Evolutionary conservation across 2,113 vertebrate species (phyloP).

Genomic region (Neomonachus schauinslandi): DNA sequence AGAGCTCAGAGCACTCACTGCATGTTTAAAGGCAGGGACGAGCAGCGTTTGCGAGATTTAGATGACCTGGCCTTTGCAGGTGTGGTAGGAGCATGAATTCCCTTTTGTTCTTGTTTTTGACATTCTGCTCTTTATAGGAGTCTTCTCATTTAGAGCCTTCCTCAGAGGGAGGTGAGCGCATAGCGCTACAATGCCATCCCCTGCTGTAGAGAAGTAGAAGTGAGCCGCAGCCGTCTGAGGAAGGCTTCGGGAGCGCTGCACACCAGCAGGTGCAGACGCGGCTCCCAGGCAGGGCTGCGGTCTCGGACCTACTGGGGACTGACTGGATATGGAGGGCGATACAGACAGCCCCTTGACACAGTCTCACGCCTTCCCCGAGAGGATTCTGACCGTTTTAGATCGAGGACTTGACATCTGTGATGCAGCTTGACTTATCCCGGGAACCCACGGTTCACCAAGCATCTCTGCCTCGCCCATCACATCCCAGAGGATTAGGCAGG

Average conservation of each 20-base stretch:
- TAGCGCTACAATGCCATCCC: background rate
- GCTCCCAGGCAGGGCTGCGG: background rate
- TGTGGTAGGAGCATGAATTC: background rate
- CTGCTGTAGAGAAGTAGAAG: background rate
- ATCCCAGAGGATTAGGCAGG: background rate
- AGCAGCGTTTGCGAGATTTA: background rate
- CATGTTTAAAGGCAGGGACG: background rate
- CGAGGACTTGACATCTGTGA: background rate
- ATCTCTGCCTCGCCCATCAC: background rate
- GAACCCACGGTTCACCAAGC: background rate
- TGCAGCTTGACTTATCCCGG: background rate
- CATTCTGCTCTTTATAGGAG: background rate
- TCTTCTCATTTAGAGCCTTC: constrained; percentile 8
- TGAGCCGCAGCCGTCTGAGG: background rate
- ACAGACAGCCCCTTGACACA: background rate
- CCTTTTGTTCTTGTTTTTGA: constrained; percentile 42
- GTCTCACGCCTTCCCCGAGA: background rate
- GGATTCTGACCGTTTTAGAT: background rate
- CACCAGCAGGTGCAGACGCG: background rate
- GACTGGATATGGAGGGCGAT: background rate
- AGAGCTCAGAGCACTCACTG: background rate
- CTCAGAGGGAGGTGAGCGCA: background rate
- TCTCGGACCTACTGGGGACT: background rate
- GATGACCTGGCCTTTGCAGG: background rate
- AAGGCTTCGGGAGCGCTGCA: background rate